These are phyloP conservation scores for Caranx ignobilis DNA, from an alignment of 2,113 vertebrate species.

Conservation along the genomic window DNA sequence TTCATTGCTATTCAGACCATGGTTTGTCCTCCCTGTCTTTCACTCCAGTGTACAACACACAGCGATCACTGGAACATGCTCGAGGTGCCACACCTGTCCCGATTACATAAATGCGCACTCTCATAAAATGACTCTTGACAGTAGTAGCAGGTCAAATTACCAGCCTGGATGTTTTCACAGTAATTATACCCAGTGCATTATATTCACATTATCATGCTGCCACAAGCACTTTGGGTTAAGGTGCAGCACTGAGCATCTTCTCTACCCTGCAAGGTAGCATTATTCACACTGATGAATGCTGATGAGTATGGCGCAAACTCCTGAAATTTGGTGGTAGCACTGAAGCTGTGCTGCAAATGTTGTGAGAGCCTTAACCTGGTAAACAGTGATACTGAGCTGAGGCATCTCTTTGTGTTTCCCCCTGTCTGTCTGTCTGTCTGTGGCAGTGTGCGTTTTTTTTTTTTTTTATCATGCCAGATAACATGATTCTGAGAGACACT, in stretches of 20 bases:
- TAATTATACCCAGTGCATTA: slow-evolving; percentile 66
- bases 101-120: slow-evolving; percentile 58
- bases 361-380: slow-evolving; percentile 4
- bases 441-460: neutral
- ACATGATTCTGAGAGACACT: neutral
- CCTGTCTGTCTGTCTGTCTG: neutral
- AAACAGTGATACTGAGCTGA: slow-evolving; percentile 26
- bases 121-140: slow-evolving; percentile 37
- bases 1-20: slow-evolving; percentile 63
- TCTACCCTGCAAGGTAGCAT: slow-evolving; percentile 31
- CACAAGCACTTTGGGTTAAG: slow-evolving; percentile 61
- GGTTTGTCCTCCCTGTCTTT: slow-evolving; percentile 53
- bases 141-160: slow-evolving; percentile 50
- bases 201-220: slow-evolving; percentile 64
- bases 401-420: neutral
- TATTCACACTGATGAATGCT: slow-evolving; percentile 57
- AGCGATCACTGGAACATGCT: slow-evolving; percentile 56
- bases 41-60: slow-evolving; percentile 35
- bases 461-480: slow-evolving; percentile 3
- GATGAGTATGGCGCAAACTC: slow-evolving; percentile 47
- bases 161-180: slow-evolving; percentile 53
- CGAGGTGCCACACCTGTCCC: slow-evolving; percentile 58
- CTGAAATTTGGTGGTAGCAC: slow-evolving; percentile 40
- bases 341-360: slow-evolving; percentile 12
- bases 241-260: slow-evolving; percentile 49